Percentiles rank a stretch among this genome's conserved stretches.
Evolutionary conservation across 2,797 vertebrate genomes (phyloP).

Genomic region (Thaleichthys pacificus): DNA sequence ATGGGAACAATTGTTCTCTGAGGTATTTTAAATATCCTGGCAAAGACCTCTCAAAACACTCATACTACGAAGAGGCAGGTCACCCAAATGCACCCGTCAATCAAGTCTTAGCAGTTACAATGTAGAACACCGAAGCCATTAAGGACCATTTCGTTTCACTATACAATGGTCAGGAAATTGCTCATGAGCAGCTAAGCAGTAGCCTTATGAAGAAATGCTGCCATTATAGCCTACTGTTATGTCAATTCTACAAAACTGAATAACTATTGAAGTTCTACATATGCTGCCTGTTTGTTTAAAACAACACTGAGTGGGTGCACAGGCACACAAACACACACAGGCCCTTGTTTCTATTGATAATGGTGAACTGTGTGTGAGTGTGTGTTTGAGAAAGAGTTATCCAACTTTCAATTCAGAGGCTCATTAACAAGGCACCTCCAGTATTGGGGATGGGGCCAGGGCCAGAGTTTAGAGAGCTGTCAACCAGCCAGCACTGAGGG

Average conservation of each 20-base stretch:
- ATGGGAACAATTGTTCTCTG: conserved; percentile 38
- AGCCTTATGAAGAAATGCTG: background rate
- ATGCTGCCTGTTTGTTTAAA: no score
- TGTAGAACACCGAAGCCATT: background rate
- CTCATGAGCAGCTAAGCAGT: background rate
- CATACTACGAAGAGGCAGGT: background rate
- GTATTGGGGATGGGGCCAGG: conserved; percentile 34
- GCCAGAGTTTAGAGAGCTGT: conserved; percentile 44
- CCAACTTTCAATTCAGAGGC: conserved; percentile 39
- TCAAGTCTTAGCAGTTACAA: background rate
- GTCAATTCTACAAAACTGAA: background rate
- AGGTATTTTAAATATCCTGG: conserved; percentile 38
- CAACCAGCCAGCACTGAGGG: conserved; percentile 46
- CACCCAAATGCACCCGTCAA: background rate
- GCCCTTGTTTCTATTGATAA: conserved; percentile 13
- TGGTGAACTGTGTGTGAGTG: conserved; percentile 4
- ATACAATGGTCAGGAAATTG: background rate
- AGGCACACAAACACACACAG: background rate
- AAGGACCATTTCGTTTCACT: background rate
- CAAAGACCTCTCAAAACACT: conserved; percentile 26
- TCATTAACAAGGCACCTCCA: conserved; percentile 53
- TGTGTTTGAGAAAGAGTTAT: conserved; percentile 16
- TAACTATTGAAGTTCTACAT: background rate
- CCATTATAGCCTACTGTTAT: background rate
- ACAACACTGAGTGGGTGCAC: no score